Evolutionary conservation across 92 coral and sea anemone genomes (phyloP), one percentile per base, ranked within the genome.

Genomic region (Zoanthus solanderi): DNA sequence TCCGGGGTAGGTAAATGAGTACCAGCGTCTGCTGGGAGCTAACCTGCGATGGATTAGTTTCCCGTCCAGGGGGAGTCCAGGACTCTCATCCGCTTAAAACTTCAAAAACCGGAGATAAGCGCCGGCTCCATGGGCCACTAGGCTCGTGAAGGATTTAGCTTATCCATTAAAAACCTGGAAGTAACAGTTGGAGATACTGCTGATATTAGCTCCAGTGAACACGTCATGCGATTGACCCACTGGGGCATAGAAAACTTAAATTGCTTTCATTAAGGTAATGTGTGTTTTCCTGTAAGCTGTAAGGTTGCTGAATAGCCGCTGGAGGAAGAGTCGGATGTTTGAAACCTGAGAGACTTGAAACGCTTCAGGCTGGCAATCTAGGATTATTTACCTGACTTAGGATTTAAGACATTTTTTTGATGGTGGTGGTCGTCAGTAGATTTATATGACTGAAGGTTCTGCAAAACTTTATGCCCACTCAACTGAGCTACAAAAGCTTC

Each of bases 141-240:
- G 23, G 23, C 23, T 23, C 23, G 23, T 23, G 23, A 23, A 23
- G 23, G 23, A 23, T 23, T 23, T 77, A 63, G 83, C 91, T 77
- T 85, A 88, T 9, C 90, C 93, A 47, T 78, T 77, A 69, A 90
- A 92, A 53, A 92, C 71, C 84, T 90, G 90, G 74, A 90, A 92
- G 18, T 74, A 63, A 79, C 83, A 85, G 2, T 72, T 81, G 7
- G 89, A 84, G 63, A 76, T 47, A n/a, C 68, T 92, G 76, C 79
- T 48, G 50, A 78, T 71, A 42, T 83, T 85, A 37, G 92, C 86
- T 47, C 94, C 90, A 14, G 86, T 84, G 57, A 92, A 87, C 14
- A 88, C 57, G 14, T 65, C 77, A 37, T 61, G 89, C 56, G 56
- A n/a, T 50, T 75, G 56, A 48, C 16, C 79, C 0, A 11, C 31